Conservation (phyloP, 2,113 vertebrate genomes). For the Petaurus breviceps region DNA sequence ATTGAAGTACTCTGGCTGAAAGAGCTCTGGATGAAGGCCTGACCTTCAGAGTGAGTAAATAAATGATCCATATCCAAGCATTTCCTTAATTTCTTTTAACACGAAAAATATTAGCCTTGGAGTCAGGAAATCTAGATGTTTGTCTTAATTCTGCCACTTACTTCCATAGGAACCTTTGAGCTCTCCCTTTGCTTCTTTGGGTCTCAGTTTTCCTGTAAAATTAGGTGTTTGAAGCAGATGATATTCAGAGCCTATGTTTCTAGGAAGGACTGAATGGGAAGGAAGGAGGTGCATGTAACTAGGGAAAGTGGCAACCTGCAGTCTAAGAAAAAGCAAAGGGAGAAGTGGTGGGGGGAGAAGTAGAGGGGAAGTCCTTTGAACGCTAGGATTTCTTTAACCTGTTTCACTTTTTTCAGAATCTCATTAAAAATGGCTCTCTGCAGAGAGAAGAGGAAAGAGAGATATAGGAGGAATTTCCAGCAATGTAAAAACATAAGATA, state of each 20-base stretch:
- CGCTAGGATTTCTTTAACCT: too few species aligned
- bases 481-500: background rate
- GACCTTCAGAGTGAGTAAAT: background rate
- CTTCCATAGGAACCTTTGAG: background rate
- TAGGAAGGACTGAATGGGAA: background rate
- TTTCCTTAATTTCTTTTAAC: background rate
- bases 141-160: background rate
- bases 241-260: background rate
- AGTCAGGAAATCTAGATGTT: background rate
- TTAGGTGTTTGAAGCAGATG: background rate
- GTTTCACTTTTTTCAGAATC: background rate
- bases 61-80: background rate
- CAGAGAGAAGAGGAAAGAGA: background rate
- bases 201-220: background rate
- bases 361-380: too few species aligned
- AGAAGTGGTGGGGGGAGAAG: background rate
- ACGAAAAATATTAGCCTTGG: background rate
- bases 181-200: background rate
- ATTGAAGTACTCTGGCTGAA: background rate
- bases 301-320: background rate
- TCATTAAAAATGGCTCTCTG: background rate
- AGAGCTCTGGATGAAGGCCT: background rate
- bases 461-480: background rate
- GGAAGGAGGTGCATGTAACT: background rate
- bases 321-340: background rate